Evolutionary conservation across 2,113 vertebrate genomes (phyloP).

Genomic region (Dascyllus trimaculatus): DNA sequence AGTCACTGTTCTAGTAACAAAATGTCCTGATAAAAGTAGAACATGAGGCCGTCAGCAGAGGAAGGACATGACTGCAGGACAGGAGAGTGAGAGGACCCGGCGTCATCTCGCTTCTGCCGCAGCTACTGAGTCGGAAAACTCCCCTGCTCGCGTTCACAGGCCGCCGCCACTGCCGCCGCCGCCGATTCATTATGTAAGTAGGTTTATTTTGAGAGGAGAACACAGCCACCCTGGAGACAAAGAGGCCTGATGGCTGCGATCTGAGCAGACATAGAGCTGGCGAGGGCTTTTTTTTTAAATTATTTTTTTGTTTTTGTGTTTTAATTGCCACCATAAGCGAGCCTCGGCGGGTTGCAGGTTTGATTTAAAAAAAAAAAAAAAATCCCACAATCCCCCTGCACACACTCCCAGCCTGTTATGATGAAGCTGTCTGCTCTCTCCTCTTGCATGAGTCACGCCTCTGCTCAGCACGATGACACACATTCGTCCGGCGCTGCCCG

Average conservation of each 20-base stretch:
- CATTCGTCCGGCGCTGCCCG: not conserved
- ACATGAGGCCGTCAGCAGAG: not conserved
- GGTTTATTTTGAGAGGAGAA: slow-evolving; percentile 64
- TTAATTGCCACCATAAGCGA: not conserved
- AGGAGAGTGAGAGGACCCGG: not conserved
- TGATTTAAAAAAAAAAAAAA: not conserved
- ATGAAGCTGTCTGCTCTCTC: not conserved
- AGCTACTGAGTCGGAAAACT: not conserved
- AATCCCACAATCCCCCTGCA: not conserved
- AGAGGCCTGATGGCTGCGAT: not conserved
- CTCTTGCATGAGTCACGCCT: slow-evolving; percentile 32
- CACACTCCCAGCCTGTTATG: not conserved
- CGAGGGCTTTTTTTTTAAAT: not conserved
- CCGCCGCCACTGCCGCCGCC: not conserved
- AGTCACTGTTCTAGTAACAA: not conserved
- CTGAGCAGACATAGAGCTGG: slow-evolving; percentile 6
- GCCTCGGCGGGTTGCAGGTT: not conserved
- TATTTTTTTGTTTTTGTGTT: not conserved
- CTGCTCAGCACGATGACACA: slow-evolving; percentile 28
- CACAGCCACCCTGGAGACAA: slow-evolving; percentile 42
- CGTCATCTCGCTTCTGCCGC: not conserved
- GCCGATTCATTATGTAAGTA: slow-evolving; percentile 54
- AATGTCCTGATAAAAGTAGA: slow-evolving; percentile 19
- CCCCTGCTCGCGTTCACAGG: not conserved
- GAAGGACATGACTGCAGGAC: slow-evolving; percentile 32